Conservation (phyloP, 2,888 invertebrate genomes). For the Aradus depressus region DNA sequence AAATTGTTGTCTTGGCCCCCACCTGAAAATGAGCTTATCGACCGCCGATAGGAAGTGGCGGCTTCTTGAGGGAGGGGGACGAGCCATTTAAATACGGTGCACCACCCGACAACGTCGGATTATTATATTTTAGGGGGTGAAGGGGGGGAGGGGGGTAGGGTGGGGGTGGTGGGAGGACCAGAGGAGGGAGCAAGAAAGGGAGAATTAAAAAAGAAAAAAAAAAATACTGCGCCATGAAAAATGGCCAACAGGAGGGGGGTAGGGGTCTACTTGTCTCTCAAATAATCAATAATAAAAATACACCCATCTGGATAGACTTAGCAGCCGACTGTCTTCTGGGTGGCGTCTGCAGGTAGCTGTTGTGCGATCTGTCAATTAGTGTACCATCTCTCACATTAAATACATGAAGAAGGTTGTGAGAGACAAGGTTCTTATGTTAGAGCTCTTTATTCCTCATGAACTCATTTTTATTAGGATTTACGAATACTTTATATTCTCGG, state of each 20-base stretch:
- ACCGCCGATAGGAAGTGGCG: no score
- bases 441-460: no score
- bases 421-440: no score
- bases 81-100: not conserved
- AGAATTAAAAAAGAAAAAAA: not conserved
- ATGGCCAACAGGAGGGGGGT: slow-evolving; percentile 13
- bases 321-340: not conserved
- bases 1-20: no score
- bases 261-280: slow-evolving; percentile 14
- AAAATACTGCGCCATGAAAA: slow-evolving; percentile 19
- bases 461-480: no score
- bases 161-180: not conserved
- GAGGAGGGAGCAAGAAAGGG: not conserved
- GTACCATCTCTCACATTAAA: no score
- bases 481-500: no score
- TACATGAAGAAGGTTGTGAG: no score
- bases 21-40: no score
- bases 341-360: no score
- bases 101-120: slow-evolving; percentile 20
- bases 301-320: not conserved
- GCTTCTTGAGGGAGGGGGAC: no score
- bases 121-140: slow-evolving; percentile 16
- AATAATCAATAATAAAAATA: slow-evolving; percentile 25
- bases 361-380: no score
- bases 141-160: not conserved